Base-by-base conservation (phyloP, 2,888 invertebrate species). In the Eurytoma californica region DNA sequence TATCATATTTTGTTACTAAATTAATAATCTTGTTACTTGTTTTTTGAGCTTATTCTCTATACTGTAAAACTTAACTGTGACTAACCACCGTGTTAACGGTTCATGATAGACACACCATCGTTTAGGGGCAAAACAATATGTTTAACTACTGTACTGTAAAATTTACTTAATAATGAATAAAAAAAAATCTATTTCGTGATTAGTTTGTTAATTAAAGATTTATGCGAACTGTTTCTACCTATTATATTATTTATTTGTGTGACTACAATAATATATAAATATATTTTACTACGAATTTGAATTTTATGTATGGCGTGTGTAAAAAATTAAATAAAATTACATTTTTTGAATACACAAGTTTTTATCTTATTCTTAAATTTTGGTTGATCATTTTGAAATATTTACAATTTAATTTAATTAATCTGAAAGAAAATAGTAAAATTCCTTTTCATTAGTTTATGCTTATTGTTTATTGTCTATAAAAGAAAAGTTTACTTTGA, bases 11-110 rank as follows among this genome's bases (percentile, higher is more conserved):
- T 82, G 74, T 82, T 82, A 82, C 68, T 75, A 77, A 74, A 77
- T 82, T 53, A 79, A 74, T 79, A 77, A 39, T 72, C 51, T 80
- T 82, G 80, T 82, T 82, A 80, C 57, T 77, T 74, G 67, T 80
- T 39, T 82, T 81, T 77, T 81, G 66, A 81, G 61, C 79, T 77
- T 79, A 73, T 20, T 69, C 65, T 76, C 73, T 72, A 79, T 77
- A 63, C 18, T 63, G 39, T 63, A 47, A 66, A 75, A 66, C 67
- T 51, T 73, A 80, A 78, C 72, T 80, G 75, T 75, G 70, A 81
- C 76, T 79, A 81, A 77, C 55, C 16, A 51, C 55, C 30, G 20
- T 58, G 24, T 14, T 0, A 18, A 39, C 63, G n/a, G 51, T 18
- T 12, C 47, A 79, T 66, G n/a, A 66, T 66, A 58, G 57, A 68